Base-by-base conservation (phyloP, 2,797 vertebrate species). In the Gorsachius magnificus region DNA sequence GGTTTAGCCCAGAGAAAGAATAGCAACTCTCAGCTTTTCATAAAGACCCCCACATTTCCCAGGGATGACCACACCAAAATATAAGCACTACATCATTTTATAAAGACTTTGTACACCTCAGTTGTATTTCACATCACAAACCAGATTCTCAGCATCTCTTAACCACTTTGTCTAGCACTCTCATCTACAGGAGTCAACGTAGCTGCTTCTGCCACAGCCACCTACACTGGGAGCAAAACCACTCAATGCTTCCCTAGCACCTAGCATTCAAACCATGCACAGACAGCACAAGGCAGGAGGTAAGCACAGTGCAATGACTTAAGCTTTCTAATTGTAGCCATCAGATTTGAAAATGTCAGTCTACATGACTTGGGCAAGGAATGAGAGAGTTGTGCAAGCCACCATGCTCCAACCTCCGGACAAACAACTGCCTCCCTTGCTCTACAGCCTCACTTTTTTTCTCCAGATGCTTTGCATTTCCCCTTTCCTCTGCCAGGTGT, bases 381-480 rank as follows among this genome's bases (percentile, higher is more conserved):
- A 83, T 8, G 22, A 51, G 22, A 51, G 50, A 51, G 25, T 7
- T 5, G 1, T 68, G 48, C 11, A 16, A 79, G 26, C 26, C 66
- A 53, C 38, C 15, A 11, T 8, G 36, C 35, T 84, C 77, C 41
- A 26, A 20, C 10, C 16, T 19, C 65, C 26, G 7, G 50, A 41
- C 50, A 46, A 79, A 31, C 54, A 60, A 54, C 69, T 35, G 10
- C 35, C 22, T 56, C 75, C 63, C n/a, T 77, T 33, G 3, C 45
- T 86, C 38, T 19, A 4, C 68, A 89, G 70, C 66, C 48, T 85
- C 28, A 3, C 43, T 65, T 65, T 24, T 60, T 81, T 77, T 33
- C 74, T 78, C 91, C 96, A 97, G 93, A 92, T 94, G 95, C 95
- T 96, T 89, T 15, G 15, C 54, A 93, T 87, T 97, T 95, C 90